A percentile compares a stretch with the other conserved stretches of the same genome.
These are phyloP conservation scores for Ommatoiulus sabulosus DNA, from an alignment of 2,888 invertebrate species.

Conservation along the genomic window DNA sequence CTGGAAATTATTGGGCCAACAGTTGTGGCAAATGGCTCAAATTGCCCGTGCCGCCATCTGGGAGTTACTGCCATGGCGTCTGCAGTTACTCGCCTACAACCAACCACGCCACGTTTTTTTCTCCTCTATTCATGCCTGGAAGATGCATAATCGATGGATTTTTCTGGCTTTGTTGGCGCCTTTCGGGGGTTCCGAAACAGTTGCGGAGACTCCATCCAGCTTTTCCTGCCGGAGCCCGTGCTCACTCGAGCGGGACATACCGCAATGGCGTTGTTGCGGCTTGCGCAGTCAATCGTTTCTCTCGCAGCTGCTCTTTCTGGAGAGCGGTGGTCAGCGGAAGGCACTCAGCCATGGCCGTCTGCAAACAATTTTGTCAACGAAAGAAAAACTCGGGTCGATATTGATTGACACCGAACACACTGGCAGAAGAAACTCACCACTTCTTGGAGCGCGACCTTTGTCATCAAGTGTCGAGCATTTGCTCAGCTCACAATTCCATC, in stretches of 20 bases:
- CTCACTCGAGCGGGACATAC: neutral
- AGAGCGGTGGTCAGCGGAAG: neutral
- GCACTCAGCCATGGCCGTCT: neutral
- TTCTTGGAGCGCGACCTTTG: neutral
- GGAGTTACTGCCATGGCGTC: no score
- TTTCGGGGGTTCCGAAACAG: neutral
- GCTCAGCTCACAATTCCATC: no score
- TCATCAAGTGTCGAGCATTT: no score
- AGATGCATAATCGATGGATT: no score
- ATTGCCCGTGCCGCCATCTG: no score
- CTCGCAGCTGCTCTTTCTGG: neutral
- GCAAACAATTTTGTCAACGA: conserved; percentile 20
- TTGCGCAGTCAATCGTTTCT: conserved; percentile 8
- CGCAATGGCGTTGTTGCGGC: neutral
- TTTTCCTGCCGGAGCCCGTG: neutral
- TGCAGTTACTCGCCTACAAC: no score
- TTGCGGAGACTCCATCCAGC: neutral
- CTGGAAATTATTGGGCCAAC: no score
- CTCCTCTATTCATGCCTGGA: no score
- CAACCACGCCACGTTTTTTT: no score
- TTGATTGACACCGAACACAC: neutral
- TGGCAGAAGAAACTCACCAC: neutral
- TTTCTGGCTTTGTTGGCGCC: neutral
- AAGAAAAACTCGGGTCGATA: neutral
- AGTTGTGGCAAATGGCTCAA: no score